These are phyloP conservation scores for Cheiracanthium punctorium DNA, from an alignment of 2,888 invertebrate genomes.

Conservation along the genomic window DNA sequence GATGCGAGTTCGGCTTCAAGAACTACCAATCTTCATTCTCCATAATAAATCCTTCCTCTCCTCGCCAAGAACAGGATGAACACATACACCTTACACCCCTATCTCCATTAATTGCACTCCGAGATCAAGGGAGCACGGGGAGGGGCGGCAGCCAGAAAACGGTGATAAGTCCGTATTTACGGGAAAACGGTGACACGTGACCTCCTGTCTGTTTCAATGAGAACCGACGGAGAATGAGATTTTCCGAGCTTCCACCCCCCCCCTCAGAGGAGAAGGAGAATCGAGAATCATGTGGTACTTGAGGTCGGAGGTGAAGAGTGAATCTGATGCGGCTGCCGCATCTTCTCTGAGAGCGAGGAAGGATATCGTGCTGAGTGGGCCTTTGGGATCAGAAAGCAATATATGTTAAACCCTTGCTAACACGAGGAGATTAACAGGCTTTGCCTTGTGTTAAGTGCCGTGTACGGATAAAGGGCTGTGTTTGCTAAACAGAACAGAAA, in stretches of 20 bases:
- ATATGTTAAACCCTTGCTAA: too few relatives aligned
- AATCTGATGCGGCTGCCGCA: neutral
- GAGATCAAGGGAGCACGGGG: slow-evolving; percentile 22
- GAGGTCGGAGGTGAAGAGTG: slow-evolving; percentile 22
- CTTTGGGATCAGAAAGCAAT: too few relatives aligned
- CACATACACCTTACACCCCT: neutral
- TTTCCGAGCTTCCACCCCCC: too few relatives aligned
- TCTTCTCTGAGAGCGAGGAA: neutral
- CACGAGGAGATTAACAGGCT: too few relatives aligned
- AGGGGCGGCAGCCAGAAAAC: slow-evolving; percentile 8
- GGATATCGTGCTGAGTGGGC: too few relatives aligned
- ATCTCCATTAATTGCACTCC: neutral
- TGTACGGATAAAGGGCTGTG: too few relatives aligned
- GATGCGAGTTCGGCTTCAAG: too few relatives aligned
- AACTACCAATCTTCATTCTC: too few relatives aligned
- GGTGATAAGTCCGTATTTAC: slow-evolving; percentile 20
- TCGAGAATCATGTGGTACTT: neutral
- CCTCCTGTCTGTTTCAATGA: slow-evolving; percentile 53
- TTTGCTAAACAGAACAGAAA: too few relatives aligned
- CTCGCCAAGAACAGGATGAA: neutral
- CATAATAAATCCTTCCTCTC: too few relatives aligned
- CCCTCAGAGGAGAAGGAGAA: neutral
- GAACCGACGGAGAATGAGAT: slow-evolving; percentile 47
- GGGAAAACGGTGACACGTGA: slow-evolving; percentile 53
- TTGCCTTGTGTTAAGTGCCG: too few relatives aligned